phyloP scores from a whole-genome alignment of 2,113 vertebrate species.

The Cyphotilapia sp. region DNA sequence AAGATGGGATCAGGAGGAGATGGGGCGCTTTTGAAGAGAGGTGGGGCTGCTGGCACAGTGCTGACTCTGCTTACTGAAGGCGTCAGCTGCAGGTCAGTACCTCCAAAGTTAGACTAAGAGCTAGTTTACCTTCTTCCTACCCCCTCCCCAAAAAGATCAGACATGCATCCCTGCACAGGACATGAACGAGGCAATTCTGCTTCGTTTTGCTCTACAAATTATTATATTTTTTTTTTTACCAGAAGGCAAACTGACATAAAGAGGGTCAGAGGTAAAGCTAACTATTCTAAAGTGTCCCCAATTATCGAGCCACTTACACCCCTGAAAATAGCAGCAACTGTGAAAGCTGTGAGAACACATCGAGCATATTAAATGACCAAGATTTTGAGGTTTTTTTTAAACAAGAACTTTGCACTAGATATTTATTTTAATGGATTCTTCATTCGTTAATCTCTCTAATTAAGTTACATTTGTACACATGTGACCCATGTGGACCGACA shows the following conservation, averaged over 20 bases:
- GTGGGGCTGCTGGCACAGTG: not conserved
- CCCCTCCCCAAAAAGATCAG: not conserved
- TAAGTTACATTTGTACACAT: not conserved
- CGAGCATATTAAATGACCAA: not conserved
- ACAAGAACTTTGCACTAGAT: not conserved
- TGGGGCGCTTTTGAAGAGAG: not conserved
- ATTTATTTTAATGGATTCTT: not conserved
- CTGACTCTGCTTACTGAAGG: slow-evolving; percentile 19
- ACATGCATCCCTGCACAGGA: not conserved
- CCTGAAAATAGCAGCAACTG: not conserved
- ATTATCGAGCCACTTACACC: not conserved
- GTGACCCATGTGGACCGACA: too few species aligned
- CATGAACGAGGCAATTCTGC: not conserved
- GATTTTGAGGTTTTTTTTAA: not conserved
- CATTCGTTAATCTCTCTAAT: not conserved
- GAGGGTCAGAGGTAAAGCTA: not conserved
- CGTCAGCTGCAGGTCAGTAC: not conserved
- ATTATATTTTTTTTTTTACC: not conserved
- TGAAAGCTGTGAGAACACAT: not conserved
- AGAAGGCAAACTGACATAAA: not conserved
- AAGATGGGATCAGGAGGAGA: not conserved
- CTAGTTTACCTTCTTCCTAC: not conserved
- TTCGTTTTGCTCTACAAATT: not conserved
- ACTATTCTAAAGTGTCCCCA: not conserved
- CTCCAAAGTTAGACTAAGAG: not conserved